Percentiles rank a stretch among this genome's conserved stretches.
Conservation (phyloP, 2,113 vertebrate genomes). For the Prunella himalayana region DNA sequence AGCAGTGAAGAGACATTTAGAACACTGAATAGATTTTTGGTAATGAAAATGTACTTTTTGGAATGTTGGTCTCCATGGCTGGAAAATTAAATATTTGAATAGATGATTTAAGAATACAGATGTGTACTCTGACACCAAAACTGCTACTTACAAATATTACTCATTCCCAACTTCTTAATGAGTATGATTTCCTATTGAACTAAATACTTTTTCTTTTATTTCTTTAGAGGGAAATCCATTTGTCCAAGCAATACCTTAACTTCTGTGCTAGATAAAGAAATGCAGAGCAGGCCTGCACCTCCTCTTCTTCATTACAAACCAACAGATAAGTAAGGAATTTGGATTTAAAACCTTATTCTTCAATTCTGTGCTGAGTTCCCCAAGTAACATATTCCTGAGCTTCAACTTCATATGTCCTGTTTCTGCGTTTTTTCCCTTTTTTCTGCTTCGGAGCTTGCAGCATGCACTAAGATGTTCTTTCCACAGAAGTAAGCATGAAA, state of each 20-base stretch:
- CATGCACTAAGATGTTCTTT: background rate
- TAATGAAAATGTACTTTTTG: background rate
- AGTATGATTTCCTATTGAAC: background rate
- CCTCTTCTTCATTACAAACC: slow-evolving; percentile 92
- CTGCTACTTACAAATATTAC: background rate
- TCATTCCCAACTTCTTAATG: background rate
- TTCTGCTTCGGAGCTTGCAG: background rate
- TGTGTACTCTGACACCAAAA: background rate
- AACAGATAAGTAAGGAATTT: slow-evolving; percentile 82
- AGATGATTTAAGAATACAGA: background rate
- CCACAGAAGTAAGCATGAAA: background rate
- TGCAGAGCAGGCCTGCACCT: slow-evolving; percentile 80
- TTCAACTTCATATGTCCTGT: background rate
- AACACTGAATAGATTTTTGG: background rate
- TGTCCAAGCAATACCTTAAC: slow-evolving; percentile 86
- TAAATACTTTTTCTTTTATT: slow-evolving; percentile 34
- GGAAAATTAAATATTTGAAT: background rate
- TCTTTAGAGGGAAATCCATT: slow-evolving; percentile 85
- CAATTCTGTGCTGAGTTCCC: background rate
- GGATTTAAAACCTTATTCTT: background rate
- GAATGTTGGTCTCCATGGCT: background rate
- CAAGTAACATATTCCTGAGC: background rate
- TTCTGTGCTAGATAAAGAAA: slow-evolving; percentile 88
- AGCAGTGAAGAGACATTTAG: background rate
- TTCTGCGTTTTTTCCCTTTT: background rate